Evolutionary conservation across 2,888 invertebrate species (phyloP).

Genomic region (Nomada fucata): DNA sequence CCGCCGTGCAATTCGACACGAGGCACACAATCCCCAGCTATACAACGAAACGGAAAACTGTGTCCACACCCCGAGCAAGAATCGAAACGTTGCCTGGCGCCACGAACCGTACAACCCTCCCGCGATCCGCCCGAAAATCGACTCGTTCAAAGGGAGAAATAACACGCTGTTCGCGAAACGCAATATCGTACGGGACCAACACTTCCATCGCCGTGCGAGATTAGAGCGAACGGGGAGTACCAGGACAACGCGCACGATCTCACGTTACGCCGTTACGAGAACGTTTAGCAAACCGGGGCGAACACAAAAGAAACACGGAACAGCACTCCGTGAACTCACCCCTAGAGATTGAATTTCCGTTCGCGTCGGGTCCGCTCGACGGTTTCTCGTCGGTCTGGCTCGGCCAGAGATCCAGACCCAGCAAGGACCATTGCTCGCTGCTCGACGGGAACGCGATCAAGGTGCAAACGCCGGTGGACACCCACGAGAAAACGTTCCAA

Average conservation of each 20-base stretch:
- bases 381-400: constrained; percentile 21
- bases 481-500: constrained; percentile 28
- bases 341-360: constrained; percentile 49
- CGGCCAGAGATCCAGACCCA: constrained; percentile 51
- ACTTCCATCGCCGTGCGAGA: neutral
- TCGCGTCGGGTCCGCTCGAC: constrained; percentile 16
- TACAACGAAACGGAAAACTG: too few relatives aligned
- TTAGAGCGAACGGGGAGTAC: neutral
- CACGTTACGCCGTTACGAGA: neutral
- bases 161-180: neutral
- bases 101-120: neutral
- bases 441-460: constrained; percentile 50
- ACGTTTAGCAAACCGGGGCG: neutral
- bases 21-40: too few relatives aligned
- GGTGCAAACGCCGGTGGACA: constrained; percentile 38
- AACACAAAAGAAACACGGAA: constrained; percentile 10
- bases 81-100: neutral
- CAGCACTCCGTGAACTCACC: constrained; percentile 48
- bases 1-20: too few relatives aligned
- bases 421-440: constrained; percentile 65
- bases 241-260: neutral
- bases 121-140: neutral
- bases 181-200: neutral
- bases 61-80: neutral
- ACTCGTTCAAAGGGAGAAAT: neutral